phyloP scores from a whole-genome alignment of 2,888 invertebrate genomes.

The Sphaeridia pumilis region DNA sequence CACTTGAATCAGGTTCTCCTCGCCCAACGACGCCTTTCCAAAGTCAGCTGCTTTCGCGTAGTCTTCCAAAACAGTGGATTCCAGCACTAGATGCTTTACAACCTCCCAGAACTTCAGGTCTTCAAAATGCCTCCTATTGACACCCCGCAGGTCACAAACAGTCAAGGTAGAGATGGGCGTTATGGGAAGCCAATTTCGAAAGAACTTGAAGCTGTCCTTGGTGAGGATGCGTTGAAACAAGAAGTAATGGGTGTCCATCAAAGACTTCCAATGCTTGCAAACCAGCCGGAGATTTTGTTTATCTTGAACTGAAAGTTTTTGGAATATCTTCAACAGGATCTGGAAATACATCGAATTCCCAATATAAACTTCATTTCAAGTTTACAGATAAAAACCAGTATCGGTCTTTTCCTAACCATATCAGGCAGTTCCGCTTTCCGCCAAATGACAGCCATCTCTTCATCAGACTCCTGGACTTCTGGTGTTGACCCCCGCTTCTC shows the following conservation, averaged over 20 bases:
- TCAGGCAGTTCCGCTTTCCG: too few relatives aligned
- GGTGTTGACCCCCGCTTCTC: too few relatives aligned
- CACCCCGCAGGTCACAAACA: background rate
- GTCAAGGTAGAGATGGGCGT: background rate
- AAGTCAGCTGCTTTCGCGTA: background rate
- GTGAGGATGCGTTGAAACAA: background rate
- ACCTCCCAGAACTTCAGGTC: background rate
- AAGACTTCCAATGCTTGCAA: background rate
- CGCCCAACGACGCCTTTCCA: constrained; percentile 2
- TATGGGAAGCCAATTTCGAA: background rate
- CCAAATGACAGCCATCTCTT: too few relatives aligned
- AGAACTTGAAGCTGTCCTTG: background rate
- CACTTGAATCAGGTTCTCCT: constrained; percentile 4
- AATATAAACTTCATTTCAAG: too few relatives aligned
- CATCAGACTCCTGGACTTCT: too few relatives aligned
- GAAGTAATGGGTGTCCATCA: background rate
- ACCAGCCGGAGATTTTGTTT: background rate
- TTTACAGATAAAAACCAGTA: too few relatives aligned
- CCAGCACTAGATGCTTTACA: constrained; percentile 4
- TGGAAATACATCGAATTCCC: too few relatives aligned
- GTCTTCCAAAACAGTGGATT: background rate
- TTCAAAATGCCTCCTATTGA: background rate
- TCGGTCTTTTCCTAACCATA: too few relatives aligned
- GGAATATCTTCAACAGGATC: background rate
- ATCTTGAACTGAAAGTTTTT: background rate